phyloP scores from a whole-genome alignment of 2,888 invertebrate genomes.

The Ennomos fuscantarius region DNA sequence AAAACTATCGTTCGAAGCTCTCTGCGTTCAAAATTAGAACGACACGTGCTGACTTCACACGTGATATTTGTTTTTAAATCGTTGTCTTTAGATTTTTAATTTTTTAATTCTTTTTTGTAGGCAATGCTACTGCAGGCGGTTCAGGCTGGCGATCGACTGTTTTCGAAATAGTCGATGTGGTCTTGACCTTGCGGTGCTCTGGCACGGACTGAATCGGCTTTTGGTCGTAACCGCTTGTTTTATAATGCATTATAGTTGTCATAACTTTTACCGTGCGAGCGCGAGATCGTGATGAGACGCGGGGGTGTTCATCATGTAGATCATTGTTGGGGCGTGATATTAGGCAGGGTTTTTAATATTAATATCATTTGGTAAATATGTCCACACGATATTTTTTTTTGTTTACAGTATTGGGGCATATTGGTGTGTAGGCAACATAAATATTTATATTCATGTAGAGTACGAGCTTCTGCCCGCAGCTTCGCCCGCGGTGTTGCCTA shows the following conservation, averaged over 20 bases:
- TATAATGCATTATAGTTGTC: slow-evolving; percentile 81
- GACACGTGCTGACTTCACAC: slow-evolving; percentile 48
- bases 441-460: too few relatives aligned
- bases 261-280: slow-evolving; percentile 71
- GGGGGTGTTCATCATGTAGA: slow-evolving; percentile 7
- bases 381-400: neutral
- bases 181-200: slow-evolving; percentile 80
- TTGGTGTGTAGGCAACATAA: too few relatives aligned
- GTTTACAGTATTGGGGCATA: too few relatives aligned
- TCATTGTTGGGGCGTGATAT: too few relatives aligned
- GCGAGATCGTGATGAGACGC: slow-evolving; percentile 31
- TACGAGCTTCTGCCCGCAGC: too few relatives aligned
- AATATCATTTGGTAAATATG: slow-evolving; percentile 7
- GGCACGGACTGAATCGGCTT: slow-evolving; percentile 75
- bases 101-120: slow-evolving; percentile 46
- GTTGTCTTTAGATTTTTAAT: slow-evolving; percentile 30
- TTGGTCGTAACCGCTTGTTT: slow-evolving; percentile 73
- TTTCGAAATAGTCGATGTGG: slow-evolving; percentile 69
- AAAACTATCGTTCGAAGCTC: slow-evolving; percentile 51
- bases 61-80: slow-evolving; percentile 41
- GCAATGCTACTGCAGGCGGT: slow-evolving; percentile 67
- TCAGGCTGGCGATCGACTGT: slow-evolving; percentile 67
- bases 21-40: slow-evolving; percentile 66
- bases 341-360: neutral
- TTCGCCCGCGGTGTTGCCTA: too few relatives aligned